These are phyloP conservation scores for Hirudo medicinalis DNA, from an alignment of 1,140 invertebrate species.

Conservation along the genomic window DNA sequence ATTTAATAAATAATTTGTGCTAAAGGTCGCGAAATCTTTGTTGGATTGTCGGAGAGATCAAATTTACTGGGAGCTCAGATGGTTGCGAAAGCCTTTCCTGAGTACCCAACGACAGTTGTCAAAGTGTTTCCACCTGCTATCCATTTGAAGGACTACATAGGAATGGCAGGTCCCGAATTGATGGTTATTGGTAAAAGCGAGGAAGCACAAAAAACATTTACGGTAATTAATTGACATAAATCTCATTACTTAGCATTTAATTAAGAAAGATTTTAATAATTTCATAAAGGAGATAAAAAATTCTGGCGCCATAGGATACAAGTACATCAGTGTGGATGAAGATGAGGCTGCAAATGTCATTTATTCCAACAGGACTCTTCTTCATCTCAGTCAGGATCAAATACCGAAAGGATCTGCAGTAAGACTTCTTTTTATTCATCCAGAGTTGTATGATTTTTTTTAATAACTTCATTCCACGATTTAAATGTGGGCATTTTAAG, in stretches of 20 bases:
- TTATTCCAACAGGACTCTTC: constrained; percentile 73
- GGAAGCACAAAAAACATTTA: constrained; percentile 68
- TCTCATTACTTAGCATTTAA: not conserved
- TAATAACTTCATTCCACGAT: too few species aligned
- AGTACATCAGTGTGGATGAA: constrained; percentile 75
- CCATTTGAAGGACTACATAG: constrained; percentile 67
- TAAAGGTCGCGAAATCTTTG: constrained; percentile 80
- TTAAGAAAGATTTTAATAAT: not conserved
- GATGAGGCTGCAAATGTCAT: constrained; percentile 72
- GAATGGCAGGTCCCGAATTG: constrained; percentile 77
- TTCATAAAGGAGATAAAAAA: constrained; percentile 62
- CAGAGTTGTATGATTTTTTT: too few species aligned
- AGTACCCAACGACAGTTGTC: constrained; percentile 82
- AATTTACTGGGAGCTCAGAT: constrained; percentile 79
- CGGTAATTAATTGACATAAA: constrained; percentile 41
- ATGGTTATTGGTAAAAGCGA: constrained; percentile 66
- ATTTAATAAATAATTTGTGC: not conserved
- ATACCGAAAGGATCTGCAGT: constrained; percentile 69
- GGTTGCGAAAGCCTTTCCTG: constrained; percentile 83
- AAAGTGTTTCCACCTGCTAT: constrained; percentile 56
- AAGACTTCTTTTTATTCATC: not conserved
- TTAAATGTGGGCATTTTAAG: too few species aligned
- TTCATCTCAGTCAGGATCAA: constrained; percentile 61
- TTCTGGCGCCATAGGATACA: constrained; percentile 74
- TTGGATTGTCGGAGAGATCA: constrained; percentile 75